Evolutionary conservation across 1,140 invertebrate genomes (phyloP).

Genomic region (Aporrectodea caliginosa): DNA sequence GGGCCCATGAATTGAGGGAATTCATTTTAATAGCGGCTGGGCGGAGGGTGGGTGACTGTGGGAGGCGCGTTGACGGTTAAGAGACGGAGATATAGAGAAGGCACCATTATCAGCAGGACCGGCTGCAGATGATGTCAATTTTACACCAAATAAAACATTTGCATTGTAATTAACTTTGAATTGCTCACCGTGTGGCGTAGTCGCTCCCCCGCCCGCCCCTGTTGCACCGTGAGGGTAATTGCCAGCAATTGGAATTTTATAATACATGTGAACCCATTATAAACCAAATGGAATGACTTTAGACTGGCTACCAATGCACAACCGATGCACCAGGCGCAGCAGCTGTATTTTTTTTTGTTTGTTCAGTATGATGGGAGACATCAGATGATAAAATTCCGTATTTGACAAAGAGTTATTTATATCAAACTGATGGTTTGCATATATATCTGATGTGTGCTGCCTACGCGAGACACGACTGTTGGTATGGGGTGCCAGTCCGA

Average conservation of each 20-base stretch:
- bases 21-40: background rate
- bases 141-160: slow-evolving; percentile 3
- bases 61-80: no score
- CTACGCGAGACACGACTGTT: no score
- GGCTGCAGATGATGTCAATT: background rate
- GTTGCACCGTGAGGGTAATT: background rate
- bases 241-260: background rate
- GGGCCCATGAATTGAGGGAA: no score
- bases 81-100: background rate
- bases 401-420: background rate
- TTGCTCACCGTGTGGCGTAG: background rate
- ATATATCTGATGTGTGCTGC: background rate
- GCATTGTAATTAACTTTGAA: slow-evolving; percentile 1
- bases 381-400: background rate
- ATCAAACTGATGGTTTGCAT: background rate
- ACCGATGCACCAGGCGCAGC: background rate
- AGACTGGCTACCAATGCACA: background rate
- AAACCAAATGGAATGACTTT: background rate
- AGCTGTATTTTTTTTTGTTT: background rate
- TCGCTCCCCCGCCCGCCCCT: background rate
- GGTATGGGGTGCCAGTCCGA: no score
- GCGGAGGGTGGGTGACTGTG: background rate
- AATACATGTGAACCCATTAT: background rate
- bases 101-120: background rate
- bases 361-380: background rate